Base-by-base conservation (phyloP, 2,797 vertebrate genomes). In the Betta splendens region DNA sequence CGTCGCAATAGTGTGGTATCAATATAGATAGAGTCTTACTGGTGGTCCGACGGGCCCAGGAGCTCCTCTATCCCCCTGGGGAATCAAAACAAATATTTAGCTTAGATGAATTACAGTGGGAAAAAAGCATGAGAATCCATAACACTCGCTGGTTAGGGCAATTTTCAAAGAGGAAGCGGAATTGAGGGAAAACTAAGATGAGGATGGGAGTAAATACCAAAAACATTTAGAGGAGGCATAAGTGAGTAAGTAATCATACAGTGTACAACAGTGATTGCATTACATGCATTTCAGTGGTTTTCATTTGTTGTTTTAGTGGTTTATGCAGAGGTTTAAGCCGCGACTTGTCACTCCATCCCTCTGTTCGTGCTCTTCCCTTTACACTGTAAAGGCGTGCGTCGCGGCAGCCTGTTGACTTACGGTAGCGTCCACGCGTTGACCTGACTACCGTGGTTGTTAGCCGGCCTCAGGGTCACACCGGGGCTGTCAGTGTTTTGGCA, bases 21-120 rank as follows among this genome's bases (percentile, higher is more conserved):
- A 15, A 46, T 44, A 77, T 52, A 72, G 69, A 68, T 16, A 50
- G 46, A 31, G 85, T 94, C 97, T 98, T 94, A 99, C 96, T 77
- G 97, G 95, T 86, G 94, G 93, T 87, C 97, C 97, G 46, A 90
- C 89, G 69, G 93, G 91, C 83, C 97, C 96, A 44, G 95, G 94
- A 81, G 94, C 92, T 44, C 97, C 96, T 93, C 93, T 90, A 32
- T 97, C 94, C 9, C 96, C 97, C 96, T 99, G 77, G 48, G 81
- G 84, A 79, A 83, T 63, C 60, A 85, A 86, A 88, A 88, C 79
- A 88, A 91, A 90, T 83, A 88, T 89, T 86, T 79, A 81, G 53
- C 35, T 88, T 75, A 87, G 82, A 84, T 69, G 65, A 81, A 73
- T 87, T 82, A 87, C 82, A 86, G 81, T 73, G 49, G 36, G n/a